Evolutionary conservation across 1,140 invertebrate species (phyloP), one percentile per base, ranked within the genome.

Genomic region (Sarcophaga peregrina): DNA sequence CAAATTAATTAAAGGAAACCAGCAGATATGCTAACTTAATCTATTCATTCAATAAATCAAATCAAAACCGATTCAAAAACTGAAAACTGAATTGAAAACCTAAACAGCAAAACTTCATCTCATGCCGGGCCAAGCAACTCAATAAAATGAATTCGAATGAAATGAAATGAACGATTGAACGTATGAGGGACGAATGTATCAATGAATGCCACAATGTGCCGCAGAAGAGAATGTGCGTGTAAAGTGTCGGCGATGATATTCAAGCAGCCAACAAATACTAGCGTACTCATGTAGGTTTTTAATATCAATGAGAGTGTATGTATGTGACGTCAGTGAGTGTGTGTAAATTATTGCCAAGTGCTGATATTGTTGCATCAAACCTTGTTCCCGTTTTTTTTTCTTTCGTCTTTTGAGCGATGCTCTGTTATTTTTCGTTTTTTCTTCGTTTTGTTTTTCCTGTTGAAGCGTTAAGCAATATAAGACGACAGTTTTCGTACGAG

Each of bases 1-100:
- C 83, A 83, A 83, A 83, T 83, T 83, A 83, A 83, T 83, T 83
- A 83, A 83, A 83, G 80, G 76, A 83, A 82, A 83, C 83, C 80
- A 83, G 75, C 83, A 83, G 83, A 81, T 81, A 81, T 81, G 83
- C 74, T 83, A 83, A 83, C 83, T 83, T 81, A 83, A 83, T 81
- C 83, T 81, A 83, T 81, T 83, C 80, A 83, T 82, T 83, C 83
- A 81, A 83, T 83, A 83, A 83, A 83, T 83, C 83, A 83, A 83
- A 75, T 83, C 48, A 83, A 48, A 37, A 80, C 78, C 20, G 25
- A 37, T 37, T 37, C 25, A 37, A 37, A n/a, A 37, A 37, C 25
- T 37, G 25, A 37, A n/a, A 37, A 37, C 25, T 37, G 25, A 37
- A 37, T 37, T 37, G 25, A 50, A 74, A 78, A 25, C 47, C 47